Evolutionary conservation across 2,888 invertebrate genomes (phyloP).

Genomic region (Dynastes hyllus): DNA sequence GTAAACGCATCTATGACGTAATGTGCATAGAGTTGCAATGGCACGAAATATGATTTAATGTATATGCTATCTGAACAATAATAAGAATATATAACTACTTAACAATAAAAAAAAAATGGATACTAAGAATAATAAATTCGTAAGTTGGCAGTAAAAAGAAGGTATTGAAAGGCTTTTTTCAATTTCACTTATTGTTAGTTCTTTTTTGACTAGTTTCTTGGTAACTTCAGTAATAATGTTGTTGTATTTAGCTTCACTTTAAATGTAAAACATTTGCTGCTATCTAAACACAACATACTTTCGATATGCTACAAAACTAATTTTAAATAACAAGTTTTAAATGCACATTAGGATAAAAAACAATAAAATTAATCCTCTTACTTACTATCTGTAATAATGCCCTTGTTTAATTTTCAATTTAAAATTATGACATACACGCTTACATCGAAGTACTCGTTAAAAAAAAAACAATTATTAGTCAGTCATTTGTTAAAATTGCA

Average conservation of each 20-base stretch:
- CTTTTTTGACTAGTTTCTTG: neutral
- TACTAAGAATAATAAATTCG: conserved; percentile 4
- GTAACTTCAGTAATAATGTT: neutral
- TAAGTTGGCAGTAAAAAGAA: neutral
- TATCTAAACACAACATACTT: too few species aligned
- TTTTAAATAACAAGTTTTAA: too few species aligned
- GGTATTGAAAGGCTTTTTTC: neutral
- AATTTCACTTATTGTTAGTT: neutral
- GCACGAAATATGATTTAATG: neutral
- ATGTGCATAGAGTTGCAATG: neutral
- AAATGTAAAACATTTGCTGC: too few species aligned
- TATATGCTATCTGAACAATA: neutral
- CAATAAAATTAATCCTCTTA: too few species aligned
- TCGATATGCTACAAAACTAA: too few species aligned
- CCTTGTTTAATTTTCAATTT: neutral
- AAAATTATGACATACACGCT: conserved; percentile 22
- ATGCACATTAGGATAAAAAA: too few species aligned
- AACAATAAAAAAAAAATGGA: neutral
- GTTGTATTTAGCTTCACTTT: too few species aligned
- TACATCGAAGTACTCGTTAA: conserved; percentile 6
- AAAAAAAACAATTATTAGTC: conserved; percentile 23
- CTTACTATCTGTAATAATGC: too few species aligned
- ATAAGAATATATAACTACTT: neutral
- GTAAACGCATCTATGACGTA: neutral
- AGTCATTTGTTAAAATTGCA: conserved; percentile 33